These are phyloP conservation scores for Papilio xuthus DNA, from an alignment of 1,140 invertebrate genomes.

Conservation along the genomic window DNA sequence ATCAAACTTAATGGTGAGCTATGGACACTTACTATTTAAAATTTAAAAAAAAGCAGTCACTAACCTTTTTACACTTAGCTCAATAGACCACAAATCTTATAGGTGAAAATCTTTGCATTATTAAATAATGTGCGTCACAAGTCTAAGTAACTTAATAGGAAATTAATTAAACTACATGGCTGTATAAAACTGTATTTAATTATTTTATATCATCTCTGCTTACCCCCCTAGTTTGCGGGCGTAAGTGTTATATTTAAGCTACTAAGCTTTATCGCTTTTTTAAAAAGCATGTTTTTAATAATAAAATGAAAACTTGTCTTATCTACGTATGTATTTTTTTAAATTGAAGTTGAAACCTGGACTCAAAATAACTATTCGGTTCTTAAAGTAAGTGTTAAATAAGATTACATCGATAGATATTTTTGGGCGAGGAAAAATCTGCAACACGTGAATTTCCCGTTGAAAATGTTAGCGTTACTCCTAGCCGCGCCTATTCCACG, in stretches of 20 bases:
- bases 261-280: neutral
- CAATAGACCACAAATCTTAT: neutral
- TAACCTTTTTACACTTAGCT: neutral
- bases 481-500: conserved; percentile 24
- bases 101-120: neutral
- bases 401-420: neutral
- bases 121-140: neutral
- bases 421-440: conserved; percentile 22
- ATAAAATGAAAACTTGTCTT: neutral
- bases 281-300: neutral
- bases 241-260: neutral
- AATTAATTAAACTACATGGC: neutral
- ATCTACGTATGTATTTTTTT: neutral
- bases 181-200: neutral
- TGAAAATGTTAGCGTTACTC: conserved; percentile 19
- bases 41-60: neutral
- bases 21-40: neutral
- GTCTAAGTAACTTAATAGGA: too few species aligned
- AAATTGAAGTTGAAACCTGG: neutral
- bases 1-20: neutral
- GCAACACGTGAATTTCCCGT: conserved; percentile 31
- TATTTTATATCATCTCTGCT: neutral
- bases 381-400: neutral
- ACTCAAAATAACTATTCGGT: neutral
- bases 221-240: too few species aligned